Evolutionary conservation across 2,888 invertebrate species (phyloP).

Genomic region (Iphiclides podalirius): DNA sequence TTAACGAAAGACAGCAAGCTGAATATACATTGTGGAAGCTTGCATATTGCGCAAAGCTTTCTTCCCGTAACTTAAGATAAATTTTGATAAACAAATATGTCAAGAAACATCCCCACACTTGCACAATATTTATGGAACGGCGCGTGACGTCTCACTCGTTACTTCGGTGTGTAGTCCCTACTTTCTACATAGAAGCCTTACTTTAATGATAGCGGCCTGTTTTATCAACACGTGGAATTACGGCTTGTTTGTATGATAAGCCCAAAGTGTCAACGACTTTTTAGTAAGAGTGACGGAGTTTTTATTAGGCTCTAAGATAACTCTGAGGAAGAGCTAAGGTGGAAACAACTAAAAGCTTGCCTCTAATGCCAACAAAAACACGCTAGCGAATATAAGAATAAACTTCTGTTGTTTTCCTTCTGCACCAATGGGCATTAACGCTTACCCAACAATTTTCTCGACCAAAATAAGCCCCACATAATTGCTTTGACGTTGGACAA

Average conservation of each 20-base stretch:
- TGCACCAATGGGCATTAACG: background rate
- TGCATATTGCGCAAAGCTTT: background rate
- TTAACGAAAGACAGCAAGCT: too few relatives aligned
- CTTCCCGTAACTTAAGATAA: background rate
- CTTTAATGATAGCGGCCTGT: conserved; percentile 30
- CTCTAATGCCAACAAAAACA: too few relatives aligned
- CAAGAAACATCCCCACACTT: background rate
- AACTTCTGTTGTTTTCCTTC: too few relatives aligned
- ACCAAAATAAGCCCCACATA: background rate
- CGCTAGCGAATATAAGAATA: too few relatives aligned
- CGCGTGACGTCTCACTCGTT: conserved; percentile 13
- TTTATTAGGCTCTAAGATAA: conserved; percentile 15
- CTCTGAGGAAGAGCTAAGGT: background rate
- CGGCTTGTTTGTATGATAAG: conserved; percentile 29
- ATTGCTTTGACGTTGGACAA: background rate
- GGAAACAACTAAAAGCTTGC: conserved; percentile 11
- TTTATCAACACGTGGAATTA: conserved; percentile 31
- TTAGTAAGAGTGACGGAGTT: too few relatives aligned
- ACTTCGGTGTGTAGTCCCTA: conserved; percentile 11
- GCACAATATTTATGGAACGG: conserved; percentile 15
- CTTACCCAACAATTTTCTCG: background rate
- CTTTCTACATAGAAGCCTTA: conserved; percentile 18
- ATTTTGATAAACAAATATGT: conserved; percentile 8
- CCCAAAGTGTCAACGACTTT: conserved; percentile 24
- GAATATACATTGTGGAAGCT: too few relatives aligned